Percentiles rank a stretch among this genome's conserved stretches.
phyloP scores from a whole-genome alignment of 1,140 invertebrate species.

The Chymomyza costata region DNA sequence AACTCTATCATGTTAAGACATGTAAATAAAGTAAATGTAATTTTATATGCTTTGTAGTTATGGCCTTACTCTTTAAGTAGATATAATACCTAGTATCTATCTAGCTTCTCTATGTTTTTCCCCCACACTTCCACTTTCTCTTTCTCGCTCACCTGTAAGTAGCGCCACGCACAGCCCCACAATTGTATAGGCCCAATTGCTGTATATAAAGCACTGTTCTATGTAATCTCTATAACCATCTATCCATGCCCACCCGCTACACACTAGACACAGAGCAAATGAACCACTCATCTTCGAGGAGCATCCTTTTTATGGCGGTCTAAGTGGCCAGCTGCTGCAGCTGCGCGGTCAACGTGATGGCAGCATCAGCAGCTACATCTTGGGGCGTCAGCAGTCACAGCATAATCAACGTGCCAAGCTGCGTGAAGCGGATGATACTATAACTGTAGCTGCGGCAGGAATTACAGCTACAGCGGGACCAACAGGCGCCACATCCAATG shows the following conservation, averaged over 20 bases:
- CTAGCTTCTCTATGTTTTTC: conserved; percentile 13
- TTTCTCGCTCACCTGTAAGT: conserved; percentile 13
- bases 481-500: conserved; percentile 48
- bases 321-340: conserved; percentile 76
- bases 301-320: conserved; percentile 80
- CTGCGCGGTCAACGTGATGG: conserved; percentile 50
- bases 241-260: conserved; percentile 66
- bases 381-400: conserved; percentile 40
- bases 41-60: conserved; percentile 12
- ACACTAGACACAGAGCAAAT: conserved; percentile 57
- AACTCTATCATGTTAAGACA: too few species aligned
- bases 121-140: conserved; percentile 9
- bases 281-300: conserved; percentile 48
- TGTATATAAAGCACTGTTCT: conserved; percentile 18
- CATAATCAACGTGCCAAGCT: conserved; percentile 22
- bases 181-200: conserved; percentile 13
- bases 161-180: conserved; percentile 4
- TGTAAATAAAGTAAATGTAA: conserved; percentile 65
- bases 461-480: conserved; percentile 63
- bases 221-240: conserved; percentile 28
- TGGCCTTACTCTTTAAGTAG: too few species aligned
- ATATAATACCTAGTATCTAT: too few species aligned
- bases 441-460: conserved; percentile 51
- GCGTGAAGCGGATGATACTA: conserved; percentile 49
- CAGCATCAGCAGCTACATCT: conserved; percentile 35